Conservation (phyloP, 2,888 invertebrate species). For the Morinoia aosen region DNA sequence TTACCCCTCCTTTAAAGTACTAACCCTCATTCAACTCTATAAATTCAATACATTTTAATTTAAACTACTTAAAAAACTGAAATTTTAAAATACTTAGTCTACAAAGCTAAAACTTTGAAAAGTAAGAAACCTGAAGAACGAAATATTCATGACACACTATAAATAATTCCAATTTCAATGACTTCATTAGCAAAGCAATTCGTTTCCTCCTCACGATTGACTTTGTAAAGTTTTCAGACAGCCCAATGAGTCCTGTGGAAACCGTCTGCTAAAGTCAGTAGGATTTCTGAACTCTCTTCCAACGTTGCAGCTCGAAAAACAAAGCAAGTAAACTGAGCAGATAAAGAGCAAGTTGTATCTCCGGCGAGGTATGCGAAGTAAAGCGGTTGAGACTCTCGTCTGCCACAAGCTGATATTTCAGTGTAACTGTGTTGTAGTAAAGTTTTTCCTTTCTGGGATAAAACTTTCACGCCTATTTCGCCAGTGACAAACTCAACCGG, state of each 20-base stretch:
- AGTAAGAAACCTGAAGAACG: no score
- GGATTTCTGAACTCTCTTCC: constrained; percentile 5
- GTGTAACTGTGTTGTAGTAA: constrained; percentile 77
- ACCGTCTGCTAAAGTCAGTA: constrained; percentile 63
- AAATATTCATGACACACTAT: background rate
- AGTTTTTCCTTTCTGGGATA: constrained; percentile 71
- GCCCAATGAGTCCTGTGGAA: constrained; percentile 67
- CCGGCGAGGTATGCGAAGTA: constrained; percentile 79
- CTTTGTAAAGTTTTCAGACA: constrained; percentile 55
- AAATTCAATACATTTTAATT: background rate
- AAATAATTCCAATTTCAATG: background rate
- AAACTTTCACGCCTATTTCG: constrained; percentile 74
- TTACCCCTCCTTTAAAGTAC: background rate
- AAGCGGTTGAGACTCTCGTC: constrained; percentile 74
- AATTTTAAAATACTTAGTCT: background rate
- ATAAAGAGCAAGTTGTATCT: constrained; percentile 74
- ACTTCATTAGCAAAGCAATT: background rate
- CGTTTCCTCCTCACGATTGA: background rate
- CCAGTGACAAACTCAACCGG: constrained; percentile 74
- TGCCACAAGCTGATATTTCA: constrained; percentile 79
- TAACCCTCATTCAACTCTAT: background rate
- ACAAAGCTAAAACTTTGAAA: background rate
- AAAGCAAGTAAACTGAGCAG: constrained; percentile 74
- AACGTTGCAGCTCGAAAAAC: constrained; percentile 73
- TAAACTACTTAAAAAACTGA: background rate